Evolutionary conservation across 2,797 vertebrate species (phyloP).

Genomic region (Denticeps clupeoides): DNA sequence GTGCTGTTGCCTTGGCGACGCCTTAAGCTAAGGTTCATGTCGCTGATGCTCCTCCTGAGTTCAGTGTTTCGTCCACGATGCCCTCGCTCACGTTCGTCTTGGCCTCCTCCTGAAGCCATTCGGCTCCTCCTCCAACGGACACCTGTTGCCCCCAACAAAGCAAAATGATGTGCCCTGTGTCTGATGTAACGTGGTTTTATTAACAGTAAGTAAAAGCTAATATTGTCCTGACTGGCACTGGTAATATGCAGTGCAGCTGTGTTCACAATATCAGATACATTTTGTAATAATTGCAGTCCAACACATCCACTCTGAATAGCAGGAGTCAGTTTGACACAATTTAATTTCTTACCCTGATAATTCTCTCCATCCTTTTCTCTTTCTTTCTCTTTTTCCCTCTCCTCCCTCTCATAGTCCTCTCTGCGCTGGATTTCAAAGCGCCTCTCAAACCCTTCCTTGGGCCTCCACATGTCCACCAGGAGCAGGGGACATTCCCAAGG

Average conservation of each 20-base stretch:
- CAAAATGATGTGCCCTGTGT: background rate
- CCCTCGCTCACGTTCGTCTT: slow-evolving; percentile 60
- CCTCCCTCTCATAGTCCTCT: slow-evolving; percentile 67
- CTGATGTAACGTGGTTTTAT: too few species aligned
- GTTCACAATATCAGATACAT: too few species aligned
- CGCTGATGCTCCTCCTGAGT: slow-evolving; percentile 81
- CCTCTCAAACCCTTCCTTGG: slow-evolving; percentile 76
- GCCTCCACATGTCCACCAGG: slow-evolving; percentile 87
- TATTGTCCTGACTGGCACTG: too few species aligned
- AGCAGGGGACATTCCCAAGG: slow-evolving; percentile 79
- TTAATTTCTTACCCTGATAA: slow-evolving; percentile 50
- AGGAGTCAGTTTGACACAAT: background rate
- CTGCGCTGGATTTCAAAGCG: slow-evolving; percentile 80
- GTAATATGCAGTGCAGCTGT: too few species aligned
- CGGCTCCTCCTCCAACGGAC: slow-evolving; percentile 63
- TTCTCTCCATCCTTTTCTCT: slow-evolving; percentile 63
- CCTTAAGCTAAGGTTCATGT: slow-evolving; percentile 79
- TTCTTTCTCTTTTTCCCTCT: slow-evolving; percentile 62
- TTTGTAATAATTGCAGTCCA: too few species aligned
- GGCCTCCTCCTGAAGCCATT: slow-evolving; percentile 68
- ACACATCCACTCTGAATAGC: background rate
- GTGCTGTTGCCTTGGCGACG: slow-evolving; percentile 66
- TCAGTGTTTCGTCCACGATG: slow-evolving; percentile 70
- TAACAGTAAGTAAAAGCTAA: too few species aligned
- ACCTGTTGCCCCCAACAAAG: slow-evolving; percentile 24